phyloP scores from a whole-genome alignment of 2,797 vertebrate genomes.

The Paguma larvata region DNA sequence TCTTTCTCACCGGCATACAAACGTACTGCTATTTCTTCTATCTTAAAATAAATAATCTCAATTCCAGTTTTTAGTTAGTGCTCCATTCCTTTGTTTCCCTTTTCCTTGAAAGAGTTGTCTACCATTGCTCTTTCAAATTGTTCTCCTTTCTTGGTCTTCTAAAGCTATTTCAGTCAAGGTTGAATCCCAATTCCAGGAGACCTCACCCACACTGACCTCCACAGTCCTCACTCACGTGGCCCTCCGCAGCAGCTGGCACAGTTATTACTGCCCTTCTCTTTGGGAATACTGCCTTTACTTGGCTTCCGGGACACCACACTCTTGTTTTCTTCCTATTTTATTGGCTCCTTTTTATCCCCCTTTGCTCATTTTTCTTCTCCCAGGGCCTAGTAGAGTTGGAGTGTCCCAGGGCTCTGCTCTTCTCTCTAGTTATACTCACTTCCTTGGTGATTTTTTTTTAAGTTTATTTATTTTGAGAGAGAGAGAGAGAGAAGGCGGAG shows the following conservation, averaged over 20 bases:
- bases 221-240: neutral
- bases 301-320: neutral
- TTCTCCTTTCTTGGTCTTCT: neutral
- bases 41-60: neutral
- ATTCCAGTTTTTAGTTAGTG: neutral
- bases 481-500: no score
- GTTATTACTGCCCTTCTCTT: neutral
- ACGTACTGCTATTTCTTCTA: neutral
- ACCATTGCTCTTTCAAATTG: neutral
- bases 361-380: neutral
- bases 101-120: neutral
- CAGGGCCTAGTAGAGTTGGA: neutral
- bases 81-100: neutral
- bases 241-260: neutral
- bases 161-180: neutral
- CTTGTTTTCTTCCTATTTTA: neutral
- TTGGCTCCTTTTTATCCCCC: neutral
- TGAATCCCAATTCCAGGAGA: neutral
- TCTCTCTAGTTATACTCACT: neutral
- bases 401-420: neutral
- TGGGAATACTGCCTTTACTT: neutral
- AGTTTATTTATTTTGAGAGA: no score
- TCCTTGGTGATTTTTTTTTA: neutral
- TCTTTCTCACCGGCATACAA: neutral
- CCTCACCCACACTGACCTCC: no score